Percentiles rank a stretch among this genome's conserved stretches.
phyloP scores from a whole-genome alignment of 2,113 vertebrate species.

The Cynopterus brachyotis region DNA sequence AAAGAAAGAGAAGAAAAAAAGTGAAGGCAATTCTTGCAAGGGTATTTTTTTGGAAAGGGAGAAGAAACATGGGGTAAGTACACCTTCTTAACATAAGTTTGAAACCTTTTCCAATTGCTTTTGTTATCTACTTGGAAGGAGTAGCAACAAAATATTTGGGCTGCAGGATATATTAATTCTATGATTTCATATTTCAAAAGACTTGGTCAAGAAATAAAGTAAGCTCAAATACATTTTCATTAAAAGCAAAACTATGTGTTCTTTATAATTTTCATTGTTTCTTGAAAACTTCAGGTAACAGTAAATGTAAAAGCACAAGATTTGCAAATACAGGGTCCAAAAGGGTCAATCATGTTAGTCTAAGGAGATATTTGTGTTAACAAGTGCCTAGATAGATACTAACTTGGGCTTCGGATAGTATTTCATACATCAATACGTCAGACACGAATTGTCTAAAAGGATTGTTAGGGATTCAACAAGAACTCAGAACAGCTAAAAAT shows the following conservation, averaged over 20 bases:
- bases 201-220: slow-evolving; percentile 37
- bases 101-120: slow-evolving; percentile 11
- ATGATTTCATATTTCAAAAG: background rate
- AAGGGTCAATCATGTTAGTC: background rate
- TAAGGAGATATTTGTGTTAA: background rate
- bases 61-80: background rate
- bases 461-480: background rate
- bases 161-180: background rate
- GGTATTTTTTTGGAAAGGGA: background rate
- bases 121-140: background rate
- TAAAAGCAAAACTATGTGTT: background rate
- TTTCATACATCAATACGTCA: background rate
- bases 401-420: background rate
- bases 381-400: background rate
- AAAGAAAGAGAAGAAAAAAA: background rate
- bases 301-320: background rate
- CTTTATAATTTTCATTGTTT: slow-evolving; percentile 4
- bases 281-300: slow-evolving; percentile 21
- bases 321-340: background rate
- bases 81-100: background rate
- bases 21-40: background rate
- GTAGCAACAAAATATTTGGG: background rate
- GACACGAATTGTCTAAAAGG: background rate
- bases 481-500: background rate
- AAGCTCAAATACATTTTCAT: background rate